Conservation (phyloP, 2,888 invertebrate genomes). For the Eupithecia vulgata region DNA sequence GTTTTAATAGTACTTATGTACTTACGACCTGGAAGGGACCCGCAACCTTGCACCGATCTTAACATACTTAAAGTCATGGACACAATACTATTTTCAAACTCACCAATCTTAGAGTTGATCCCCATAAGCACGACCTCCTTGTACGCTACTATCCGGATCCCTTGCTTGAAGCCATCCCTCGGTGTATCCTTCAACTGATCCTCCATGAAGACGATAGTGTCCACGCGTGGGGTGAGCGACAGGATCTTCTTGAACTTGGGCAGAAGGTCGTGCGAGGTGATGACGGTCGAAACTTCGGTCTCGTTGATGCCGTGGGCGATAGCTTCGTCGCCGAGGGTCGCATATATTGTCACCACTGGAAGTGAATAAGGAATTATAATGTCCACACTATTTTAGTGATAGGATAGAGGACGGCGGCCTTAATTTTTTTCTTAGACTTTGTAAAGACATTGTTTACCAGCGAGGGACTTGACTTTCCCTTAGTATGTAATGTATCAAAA, state of each 20-base stretch:
- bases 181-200: slow-evolving; percentile 91
- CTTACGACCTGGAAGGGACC: no score
- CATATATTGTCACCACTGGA: slow-evolving; percentile 97
- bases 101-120: slow-evolving; percentile 67
- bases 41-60: no score
- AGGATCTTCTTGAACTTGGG: slow-evolving; percentile 94
- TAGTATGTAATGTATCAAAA: background rate
- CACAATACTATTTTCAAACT: slow-evolving; percentile 25
- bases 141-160: slow-evolving; percentile 90
- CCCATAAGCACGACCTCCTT: slow-evolving; percentile 82
- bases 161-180: slow-evolving; percentile 87
- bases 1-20: no score
- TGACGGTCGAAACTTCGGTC: slow-evolving; percentile 96
- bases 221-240: slow-evolving; percentile 88
- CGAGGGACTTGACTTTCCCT: background rate
- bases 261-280: slow-evolving; percentile 96
- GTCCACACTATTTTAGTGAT: background rate
- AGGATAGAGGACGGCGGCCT: no score
- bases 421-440: background rate
- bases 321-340: slow-evolving; percentile 98
- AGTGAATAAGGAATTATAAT: slow-evolving; percentile 32
- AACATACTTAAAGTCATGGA: no score
- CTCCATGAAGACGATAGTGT: slow-evolving; percentile 93
- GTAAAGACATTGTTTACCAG: background rate
- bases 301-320: slow-evolving; percentile 98